phyloP scores from a whole-genome alignment of 2,797 vertebrate species.

The Crocidura indochinensis region DNA sequence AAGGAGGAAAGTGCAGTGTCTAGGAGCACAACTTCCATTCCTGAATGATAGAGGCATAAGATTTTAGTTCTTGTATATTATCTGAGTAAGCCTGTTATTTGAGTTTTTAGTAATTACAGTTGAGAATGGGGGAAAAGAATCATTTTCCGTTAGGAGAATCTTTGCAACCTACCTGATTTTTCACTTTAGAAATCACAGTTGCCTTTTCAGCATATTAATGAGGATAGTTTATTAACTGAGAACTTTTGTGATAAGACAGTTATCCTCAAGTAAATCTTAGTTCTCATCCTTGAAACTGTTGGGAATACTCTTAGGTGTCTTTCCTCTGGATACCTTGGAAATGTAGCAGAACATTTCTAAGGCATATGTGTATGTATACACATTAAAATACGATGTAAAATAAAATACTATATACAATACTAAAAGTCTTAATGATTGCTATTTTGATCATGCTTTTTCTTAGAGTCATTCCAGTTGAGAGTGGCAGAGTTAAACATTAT shows the following conservation, averaged over 20 bases:
- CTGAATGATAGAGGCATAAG: not conserved
- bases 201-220: not conserved
- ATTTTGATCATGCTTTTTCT: no score
- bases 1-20: constrained; percentile 58
- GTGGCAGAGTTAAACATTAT: no score
- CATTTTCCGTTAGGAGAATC: constrained; percentile 12
- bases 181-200: constrained; percentile 23
- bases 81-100: constrained; percentile 50
- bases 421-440: no score
- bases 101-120: constrained; percentile 56
- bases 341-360: not conserved
- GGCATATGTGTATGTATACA: not conserved
- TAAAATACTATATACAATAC: no score
- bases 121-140: not conserved
- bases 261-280: constrained; percentile 60
- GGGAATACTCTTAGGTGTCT: not conserved
- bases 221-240: constrained; percentile 29
- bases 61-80: constrained; percentile 36
- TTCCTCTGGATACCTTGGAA: constrained; percentile 45
- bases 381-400: no score
- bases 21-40: not conserved
- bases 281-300: constrained; percentile 36
- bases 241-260: constrained; percentile 27
- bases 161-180: constrained; percentile 30
- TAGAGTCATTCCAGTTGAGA: no score